These are phyloP conservation scores for Drosophila suzukii DNA, from an alignment of 1,140 invertebrate genomes.

Conservation along the genomic window DNA sequence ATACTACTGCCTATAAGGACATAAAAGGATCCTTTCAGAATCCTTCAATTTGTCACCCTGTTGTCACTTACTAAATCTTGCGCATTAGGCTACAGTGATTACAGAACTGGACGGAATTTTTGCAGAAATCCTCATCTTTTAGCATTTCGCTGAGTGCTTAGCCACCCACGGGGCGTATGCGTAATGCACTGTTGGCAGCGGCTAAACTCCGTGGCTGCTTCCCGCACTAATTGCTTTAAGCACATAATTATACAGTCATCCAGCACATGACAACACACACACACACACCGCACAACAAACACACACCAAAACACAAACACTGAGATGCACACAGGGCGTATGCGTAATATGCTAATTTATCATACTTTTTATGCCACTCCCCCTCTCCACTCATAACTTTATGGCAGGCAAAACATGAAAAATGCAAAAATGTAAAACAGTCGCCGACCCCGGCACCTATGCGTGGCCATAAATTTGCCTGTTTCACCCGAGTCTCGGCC, in stretches of 20 bases:
- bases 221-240: slow-evolving; percentile 69
- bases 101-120: neutral
- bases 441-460: slow-evolving; percentile 55
- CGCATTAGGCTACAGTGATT: neutral
- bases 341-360: slow-evolving; percentile 76
- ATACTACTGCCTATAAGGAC: no score
- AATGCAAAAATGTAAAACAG: slow-evolving; percentile 74
- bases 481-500: slow-evolving; percentile 32
- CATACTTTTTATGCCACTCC: slow-evolving; percentile 64
- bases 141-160: slow-evolving; percentile 11
- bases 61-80: neutral
- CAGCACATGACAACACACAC: slow-evolving; percentile 20
- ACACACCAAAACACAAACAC: slow-evolving; percentile 5
- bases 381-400: slow-evolving; percentile 31
- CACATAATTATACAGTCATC: slow-evolving; percentile 71
- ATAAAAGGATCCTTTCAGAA: neutral
- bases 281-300: neutral
- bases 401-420: slow-evolving; percentile 72
- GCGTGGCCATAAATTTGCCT: slow-evolving; percentile 63
- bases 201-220: slow-evolving; percentile 43
- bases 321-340: slow-evolving; percentile 47
- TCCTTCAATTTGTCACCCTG: neutral
- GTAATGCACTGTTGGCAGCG: slow-evolving; percentile 46
- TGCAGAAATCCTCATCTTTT: slow-evolving; percentile 7
- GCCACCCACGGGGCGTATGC: slow-evolving; percentile 37